Evolutionary conservation across 2,797 vertebrate species (phyloP), one percentile per base, ranked within the genome.

Genomic region (Petrocephalus sullivani): DNA sequence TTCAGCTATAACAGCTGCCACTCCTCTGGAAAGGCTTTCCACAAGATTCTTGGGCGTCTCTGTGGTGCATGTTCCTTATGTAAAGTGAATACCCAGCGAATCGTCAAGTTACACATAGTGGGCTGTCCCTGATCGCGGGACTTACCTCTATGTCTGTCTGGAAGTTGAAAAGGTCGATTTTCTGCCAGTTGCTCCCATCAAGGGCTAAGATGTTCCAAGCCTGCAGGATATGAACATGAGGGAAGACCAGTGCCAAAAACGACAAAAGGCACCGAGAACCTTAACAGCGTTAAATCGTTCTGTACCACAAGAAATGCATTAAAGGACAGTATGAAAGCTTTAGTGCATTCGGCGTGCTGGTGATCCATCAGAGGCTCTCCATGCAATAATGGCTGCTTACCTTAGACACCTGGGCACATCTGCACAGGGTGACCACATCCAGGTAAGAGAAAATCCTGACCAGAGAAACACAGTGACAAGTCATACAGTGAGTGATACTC

Each of bases 131-230:
- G 64, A 33, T 33, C 10, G 9, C 64, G 14, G 23, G 28, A 82
- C 95, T 95, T 92, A 99, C 98, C 97, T 99, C 98, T 90, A 99
- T 97, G 92, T 99, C 98, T 6, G 97, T 98, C 89, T 99, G 98
- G 91, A 99, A 99, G 96, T 98, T 98, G 94, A 99, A 99, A 89
- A 99, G 95, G 93, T 99, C 98, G 90, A 98, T 97, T 94, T 97
- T 97, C 94, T 99, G 98, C 98, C 98, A 99, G 93, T 99, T 99
- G 94, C 98, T 99, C 94, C 98, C 98, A 94, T 99, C 98, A 89
- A 99, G 93, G 82, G 98, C 98, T 93, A 99, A 95, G 92, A 99
- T 94, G 90, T 99, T 98, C 98, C 98, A 99, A 60, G 97, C 97
- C 98, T 99, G 92, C 1, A 85, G 67, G 90, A 75, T 33, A 61